Conservation (phyloP, 1,140 invertebrate species). For the Parasteatoda tepidariorum region DNA sequence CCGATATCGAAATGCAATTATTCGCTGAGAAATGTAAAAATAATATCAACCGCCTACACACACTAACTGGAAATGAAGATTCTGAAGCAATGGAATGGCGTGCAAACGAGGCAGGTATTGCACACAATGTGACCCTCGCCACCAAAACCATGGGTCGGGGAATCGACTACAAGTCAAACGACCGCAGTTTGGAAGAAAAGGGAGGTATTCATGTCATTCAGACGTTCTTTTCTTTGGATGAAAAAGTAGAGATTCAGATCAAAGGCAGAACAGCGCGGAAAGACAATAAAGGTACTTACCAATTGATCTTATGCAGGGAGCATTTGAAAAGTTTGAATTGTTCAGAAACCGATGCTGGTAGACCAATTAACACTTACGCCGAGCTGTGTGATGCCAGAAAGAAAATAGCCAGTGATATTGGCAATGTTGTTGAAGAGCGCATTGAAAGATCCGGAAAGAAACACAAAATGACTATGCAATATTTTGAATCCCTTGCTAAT, state of each 20-base stretch:
- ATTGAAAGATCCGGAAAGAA: not conserved
- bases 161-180: not conserved
- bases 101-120: no score
- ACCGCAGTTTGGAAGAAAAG: not conserved
- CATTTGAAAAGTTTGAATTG: not conserved
- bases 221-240: not conserved
- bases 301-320: not conserved
- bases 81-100: no score
- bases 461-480: not conserved
- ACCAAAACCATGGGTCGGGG: no score
- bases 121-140: no score
- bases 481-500: not conserved
- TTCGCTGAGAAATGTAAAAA: no score
- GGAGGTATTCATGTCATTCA: not conserved
- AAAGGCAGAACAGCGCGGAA: not conserved
- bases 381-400: not conserved
- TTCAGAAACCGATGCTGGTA: not conserved
- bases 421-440: not conserved
- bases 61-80: no score
- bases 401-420: not conserved
- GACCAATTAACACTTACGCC: not conserved
- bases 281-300: not conserved
- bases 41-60: no score
- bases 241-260: not conserved
- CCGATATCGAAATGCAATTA: no score